Percentiles rank a stretch among this genome's conserved stretches.
Evolutionary conservation across 1,140 invertebrate species (phyloP).

Genomic region (Bombus cullumanus): DNA sequence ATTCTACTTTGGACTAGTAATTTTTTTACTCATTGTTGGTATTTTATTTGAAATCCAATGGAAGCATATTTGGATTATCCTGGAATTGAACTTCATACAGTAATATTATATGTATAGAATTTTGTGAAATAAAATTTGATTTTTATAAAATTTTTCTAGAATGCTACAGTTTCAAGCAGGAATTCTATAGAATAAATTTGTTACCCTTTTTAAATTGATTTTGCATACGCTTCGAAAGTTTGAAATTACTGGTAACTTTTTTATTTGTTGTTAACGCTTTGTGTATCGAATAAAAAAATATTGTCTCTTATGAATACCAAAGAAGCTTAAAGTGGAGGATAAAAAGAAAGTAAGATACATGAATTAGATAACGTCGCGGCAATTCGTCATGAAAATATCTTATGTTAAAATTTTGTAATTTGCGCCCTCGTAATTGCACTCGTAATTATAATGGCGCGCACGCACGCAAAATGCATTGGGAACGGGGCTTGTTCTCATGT

Average conservation of each 20-base stretch:
- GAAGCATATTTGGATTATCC: too few species aligned
- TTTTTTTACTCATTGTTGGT: not conserved
- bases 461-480: not conserved
- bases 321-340: not conserved
- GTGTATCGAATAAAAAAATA: too few species aligned
- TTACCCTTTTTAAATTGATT: too few species aligned
- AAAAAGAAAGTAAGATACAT: not conserved
- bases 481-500: slow-evolving; percentile 6
- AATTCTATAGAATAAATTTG: too few species aligned
- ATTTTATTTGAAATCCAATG: not conserved
- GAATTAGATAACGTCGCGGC: not conserved
- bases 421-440: slow-evolving; percentile 1
- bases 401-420: slow-evolving; percentile 18
- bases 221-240: too few species aligned
- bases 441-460: slow-evolving; percentile 23
- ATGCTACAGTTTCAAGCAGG: too few species aligned
- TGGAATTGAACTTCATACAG: too few species aligned
- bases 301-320: not conserved
- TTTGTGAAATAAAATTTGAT: too few species aligned
- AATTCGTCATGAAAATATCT: not conserved
- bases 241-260: too few species aligned
- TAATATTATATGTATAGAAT: too few species aligned
- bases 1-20: not conserved
- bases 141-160: too few species aligned
- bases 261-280: too few species aligned